Evolutionary conservation across 2,888 invertebrate genomes (phyloP), one percentile per base, ranked within the genome.

Genomic region (Ctena decussata): DNA sequence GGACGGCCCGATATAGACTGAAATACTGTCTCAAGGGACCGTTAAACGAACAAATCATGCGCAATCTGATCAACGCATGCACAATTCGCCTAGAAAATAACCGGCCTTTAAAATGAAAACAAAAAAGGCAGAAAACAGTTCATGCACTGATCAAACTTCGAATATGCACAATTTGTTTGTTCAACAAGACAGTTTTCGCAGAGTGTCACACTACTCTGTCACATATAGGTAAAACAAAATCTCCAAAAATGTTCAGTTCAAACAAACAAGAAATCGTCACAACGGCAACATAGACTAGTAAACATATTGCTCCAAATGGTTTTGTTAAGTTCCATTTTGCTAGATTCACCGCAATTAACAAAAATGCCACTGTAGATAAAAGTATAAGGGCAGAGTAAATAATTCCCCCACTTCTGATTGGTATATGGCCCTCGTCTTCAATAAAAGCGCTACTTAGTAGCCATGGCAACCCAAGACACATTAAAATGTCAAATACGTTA

Each of bases 241-340:
- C 97, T 96, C 98, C 98, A 97, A 98, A 98, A 89, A 98, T 98
- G 89, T 98, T 97, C 95, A 97, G 96, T 96, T 98, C 98, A 77
- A 98, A 97, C 35, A 98, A 96, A 85, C 98, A 97, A 5, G 98
- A 98, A 77, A 98, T 96, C 0, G 97, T 96, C 5, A 98, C 97
- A 92, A 98, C 98, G 5, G 97, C 93, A 0, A 96, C 90, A 93
- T 98, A 98, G 12, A 98, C 96, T 0, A 96, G 49, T 0, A 97
- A 94, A 27, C 98, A 97, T 0, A 97, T 96, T 0, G 96, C 86
- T 18, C 98, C 98, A 5, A 98, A 97, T 73, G 96, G 96, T 94
- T 97, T 97, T 88, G 97, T 97, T 41, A 98, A 96, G 46, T 85
- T 91, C 96, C 95, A 96, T 65, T 97, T 97, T 89, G 97, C 97